Percentiles rank a stretch among this genome's conserved stretches.
Evolutionary conservation across 2,797 vertebrate species (phyloP).

Genomic region (Gallinago nigripennis): DNA sequence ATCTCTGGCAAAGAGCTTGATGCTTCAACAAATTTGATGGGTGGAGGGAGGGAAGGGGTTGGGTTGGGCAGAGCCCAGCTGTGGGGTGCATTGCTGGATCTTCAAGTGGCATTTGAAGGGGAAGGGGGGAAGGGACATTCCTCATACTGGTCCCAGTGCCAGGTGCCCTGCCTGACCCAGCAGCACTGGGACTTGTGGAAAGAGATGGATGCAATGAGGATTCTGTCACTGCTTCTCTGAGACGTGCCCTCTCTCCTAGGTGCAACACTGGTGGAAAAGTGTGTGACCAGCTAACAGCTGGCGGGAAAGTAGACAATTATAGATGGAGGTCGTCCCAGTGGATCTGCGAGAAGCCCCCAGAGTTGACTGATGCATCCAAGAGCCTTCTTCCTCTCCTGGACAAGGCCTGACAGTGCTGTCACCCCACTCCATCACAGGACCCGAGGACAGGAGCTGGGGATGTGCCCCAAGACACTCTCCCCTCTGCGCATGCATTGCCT

Average conservation of each 20-base stretch:
- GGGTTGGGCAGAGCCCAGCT: neutral
- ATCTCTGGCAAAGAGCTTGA: neutral
- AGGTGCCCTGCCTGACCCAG: neutral
- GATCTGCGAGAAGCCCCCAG: neutral
- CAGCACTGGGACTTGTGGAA: neutral
- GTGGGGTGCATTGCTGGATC: accelerated
- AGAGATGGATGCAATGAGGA: neutral
- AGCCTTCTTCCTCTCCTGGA: neutral
- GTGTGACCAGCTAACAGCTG: neutral
- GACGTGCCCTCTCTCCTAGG: neutral
- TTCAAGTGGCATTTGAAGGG: neutral
- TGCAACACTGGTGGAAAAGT: accelerated
- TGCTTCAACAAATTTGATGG: neutral
- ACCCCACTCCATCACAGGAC: neutral
- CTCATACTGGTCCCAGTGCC: neutral
- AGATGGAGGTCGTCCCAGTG: accelerated
- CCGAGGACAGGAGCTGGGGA: neutral
- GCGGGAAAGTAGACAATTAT: neutral
- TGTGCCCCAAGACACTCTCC: neutral
- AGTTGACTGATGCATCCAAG: neutral
- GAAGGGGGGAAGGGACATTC: neutral
- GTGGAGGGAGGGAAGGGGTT: too few species aligned
- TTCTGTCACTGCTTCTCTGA: neutral
- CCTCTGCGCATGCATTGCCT: neutral
- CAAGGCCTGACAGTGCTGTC: neutral